Evolutionary conservation across 2,113 vertebrate genomes (phyloP).

Genomic region (Brachyhypopomus gauderio): DNA sequence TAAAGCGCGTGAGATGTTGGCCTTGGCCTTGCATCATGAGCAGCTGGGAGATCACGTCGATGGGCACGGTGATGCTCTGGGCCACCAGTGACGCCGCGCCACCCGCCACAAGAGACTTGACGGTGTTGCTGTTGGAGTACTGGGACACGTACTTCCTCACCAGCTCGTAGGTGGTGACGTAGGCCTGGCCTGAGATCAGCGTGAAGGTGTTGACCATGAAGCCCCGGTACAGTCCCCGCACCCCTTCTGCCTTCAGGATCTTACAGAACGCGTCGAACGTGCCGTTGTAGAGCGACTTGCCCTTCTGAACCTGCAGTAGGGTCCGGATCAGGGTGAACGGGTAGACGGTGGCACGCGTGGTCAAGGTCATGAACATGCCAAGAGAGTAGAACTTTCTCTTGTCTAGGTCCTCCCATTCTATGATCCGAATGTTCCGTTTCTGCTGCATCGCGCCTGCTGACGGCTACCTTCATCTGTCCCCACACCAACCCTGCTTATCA

Average conservation of each 20-base stretch:
- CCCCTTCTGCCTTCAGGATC: constrained; percentile 85
- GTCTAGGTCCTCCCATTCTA: constrained; percentile 98
- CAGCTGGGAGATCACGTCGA: constrained; percentile 93
- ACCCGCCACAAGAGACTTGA: constrained; percentile 91
- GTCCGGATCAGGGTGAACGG: constrained; percentile 94
- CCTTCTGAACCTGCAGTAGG: constrained; percentile 90
- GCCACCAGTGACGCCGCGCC: constrained; percentile 92
- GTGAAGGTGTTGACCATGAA: constrained; percentile 96
- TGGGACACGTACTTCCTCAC: constrained; percentile 85
- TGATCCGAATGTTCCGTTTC: constrained; percentile 90
- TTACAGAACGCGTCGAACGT: constrained; percentile 92
- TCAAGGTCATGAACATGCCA: constrained; percentile 92
- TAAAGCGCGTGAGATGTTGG: constrained; percentile 85
- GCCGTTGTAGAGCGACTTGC: constrained; percentile 88
- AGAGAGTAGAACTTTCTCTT: constrained; percentile 96
- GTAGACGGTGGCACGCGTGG: constrained; percentile 91
- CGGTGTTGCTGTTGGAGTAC: constrained; percentile 85
- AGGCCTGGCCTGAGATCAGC: constrained; percentile 90
- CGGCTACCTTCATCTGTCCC: constrained; percentile 34
- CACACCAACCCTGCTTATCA: constrained; percentile 6
- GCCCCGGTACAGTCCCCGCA: constrained; percentile 86
- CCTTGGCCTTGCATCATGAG: constrained; percentile 96
- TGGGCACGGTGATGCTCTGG: constrained; percentile 96
- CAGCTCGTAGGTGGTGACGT: constrained; percentile 94
- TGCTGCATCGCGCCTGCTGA: constrained; percentile 68